These are phyloP conservation scores for Pangasianodon gigas DNA, from an alignment of 2,113 vertebrate species.

Conservation along the genomic window DNA sequence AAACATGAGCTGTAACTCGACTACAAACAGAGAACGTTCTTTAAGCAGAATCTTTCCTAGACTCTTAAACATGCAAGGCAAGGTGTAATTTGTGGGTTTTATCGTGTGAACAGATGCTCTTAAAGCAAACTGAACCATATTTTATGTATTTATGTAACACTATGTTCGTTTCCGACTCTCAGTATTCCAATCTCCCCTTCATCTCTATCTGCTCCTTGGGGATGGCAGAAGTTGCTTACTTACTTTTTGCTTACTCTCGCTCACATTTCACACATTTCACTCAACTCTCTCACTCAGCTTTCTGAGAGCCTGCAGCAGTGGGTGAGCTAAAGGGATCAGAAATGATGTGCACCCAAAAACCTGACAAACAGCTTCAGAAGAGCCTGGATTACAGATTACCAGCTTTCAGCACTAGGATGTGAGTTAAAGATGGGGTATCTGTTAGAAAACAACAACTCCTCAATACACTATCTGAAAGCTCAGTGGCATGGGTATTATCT, in stretches of 20 bases:
- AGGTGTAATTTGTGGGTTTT: background rate
- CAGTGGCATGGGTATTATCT: background rate
- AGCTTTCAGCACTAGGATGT: constrained; percentile 3
- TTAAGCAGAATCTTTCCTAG: background rate
- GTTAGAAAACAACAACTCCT: background rate
- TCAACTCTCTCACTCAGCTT: constrained; percentile 42
- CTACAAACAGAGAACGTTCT: background rate
- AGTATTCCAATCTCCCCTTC: constrained; percentile 3
- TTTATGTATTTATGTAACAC: background rate
- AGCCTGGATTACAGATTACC: background rate
- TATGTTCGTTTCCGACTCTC: background rate
- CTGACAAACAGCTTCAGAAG: background rate
- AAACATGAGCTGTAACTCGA: constrained; percentile 12
- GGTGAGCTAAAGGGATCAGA: constrained; percentile 39
- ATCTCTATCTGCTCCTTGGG: constrained; percentile 52
- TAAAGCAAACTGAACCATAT: background rate
- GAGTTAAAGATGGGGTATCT: background rate
- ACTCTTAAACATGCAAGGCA: background rate
- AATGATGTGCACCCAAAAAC: background rate
- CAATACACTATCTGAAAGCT: background rate
- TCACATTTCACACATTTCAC: constrained; percentile 39
- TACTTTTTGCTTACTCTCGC: background rate
- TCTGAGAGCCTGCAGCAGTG: constrained; percentile 45
- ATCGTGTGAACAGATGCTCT: constrained; percentile 6
- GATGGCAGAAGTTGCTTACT: constrained; percentile 42